phyloP scores from a whole-genome alignment of 1,140 invertebrate species.

The Sinella curviseta region DNA sequence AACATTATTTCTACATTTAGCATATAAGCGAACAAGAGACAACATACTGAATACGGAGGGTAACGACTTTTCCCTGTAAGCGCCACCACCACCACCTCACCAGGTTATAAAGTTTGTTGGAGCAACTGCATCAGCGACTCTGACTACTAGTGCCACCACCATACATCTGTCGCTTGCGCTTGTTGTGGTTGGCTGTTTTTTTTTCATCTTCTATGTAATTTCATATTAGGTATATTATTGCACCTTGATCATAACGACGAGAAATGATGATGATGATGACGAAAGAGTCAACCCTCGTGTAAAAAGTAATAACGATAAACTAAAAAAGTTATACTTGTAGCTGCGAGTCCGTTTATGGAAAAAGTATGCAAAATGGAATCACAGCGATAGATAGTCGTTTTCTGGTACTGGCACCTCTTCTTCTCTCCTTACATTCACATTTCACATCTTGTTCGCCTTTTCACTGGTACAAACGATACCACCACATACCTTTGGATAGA shows the following conservation, averaged over 20 bases:
- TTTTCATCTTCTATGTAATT: background rate
- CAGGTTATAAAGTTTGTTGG: background rate
- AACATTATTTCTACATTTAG: background rate
- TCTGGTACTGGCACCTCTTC: too few species aligned
- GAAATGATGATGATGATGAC: background rate
- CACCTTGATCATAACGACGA: background rate
- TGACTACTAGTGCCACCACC: background rate
- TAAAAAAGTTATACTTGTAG: background rate
- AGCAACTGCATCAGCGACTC: background rate
- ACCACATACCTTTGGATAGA: too few species aligned
- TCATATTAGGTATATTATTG: background rate
- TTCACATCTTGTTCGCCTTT: too few species aligned
- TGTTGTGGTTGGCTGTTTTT: background rate
- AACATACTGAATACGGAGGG: background rate
- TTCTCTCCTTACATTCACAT: too few species aligned
- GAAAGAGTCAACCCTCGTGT: background rate
- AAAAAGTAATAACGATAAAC: background rate
- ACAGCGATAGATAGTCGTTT: background rate
- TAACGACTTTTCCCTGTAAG: slow-evolving; percentile 13
- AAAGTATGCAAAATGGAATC: slow-evolving; percentile 13
- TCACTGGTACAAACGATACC: too few species aligned
- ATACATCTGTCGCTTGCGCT: background rate
- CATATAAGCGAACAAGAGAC: background rate
- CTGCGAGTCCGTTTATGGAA: background rate
- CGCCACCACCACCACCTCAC: background rate